Percentiles rank a stretch among this genome's conserved stretches.
Conservation (phyloP, 2,113 vertebrate genomes). For the Balaeniceps rex region DNA sequence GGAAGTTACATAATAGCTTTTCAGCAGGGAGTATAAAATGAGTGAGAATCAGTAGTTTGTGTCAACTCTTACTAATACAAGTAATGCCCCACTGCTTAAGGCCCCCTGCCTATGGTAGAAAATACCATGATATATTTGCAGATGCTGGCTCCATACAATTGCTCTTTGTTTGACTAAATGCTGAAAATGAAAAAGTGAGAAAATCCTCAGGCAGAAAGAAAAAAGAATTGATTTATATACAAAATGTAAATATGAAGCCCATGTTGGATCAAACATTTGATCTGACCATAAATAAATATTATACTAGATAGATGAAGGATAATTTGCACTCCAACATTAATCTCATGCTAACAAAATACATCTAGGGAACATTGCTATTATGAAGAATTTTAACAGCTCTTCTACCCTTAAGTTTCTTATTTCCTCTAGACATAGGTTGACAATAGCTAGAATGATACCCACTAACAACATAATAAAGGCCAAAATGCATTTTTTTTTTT, state of each 20-base stretch:
- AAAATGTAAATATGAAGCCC: neutral
- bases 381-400: neutral
- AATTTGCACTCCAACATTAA: neutral
- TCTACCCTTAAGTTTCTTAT: neutral
- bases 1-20: neutral
- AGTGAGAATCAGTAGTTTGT: neutral
- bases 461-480: neutral
- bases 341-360: neutral
- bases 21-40: neutral
- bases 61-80: neutral
- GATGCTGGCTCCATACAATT: neutral
- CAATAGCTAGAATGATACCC: neutral
- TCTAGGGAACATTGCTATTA: neutral
- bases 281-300: neutral
- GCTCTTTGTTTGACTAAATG: neutral
- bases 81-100: neutral
- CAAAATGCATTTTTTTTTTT: neutral
- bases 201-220: neutral
- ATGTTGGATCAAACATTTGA: neutral
- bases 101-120: neutral
- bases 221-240: neutral
- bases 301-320: neutral
- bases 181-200: neutral
- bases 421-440: neutral
- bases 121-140: neutral